Evolutionary conservation across 2,113 vertebrate genomes (phyloP).

Genomic region (Acanthisitta chloris): DNA sequence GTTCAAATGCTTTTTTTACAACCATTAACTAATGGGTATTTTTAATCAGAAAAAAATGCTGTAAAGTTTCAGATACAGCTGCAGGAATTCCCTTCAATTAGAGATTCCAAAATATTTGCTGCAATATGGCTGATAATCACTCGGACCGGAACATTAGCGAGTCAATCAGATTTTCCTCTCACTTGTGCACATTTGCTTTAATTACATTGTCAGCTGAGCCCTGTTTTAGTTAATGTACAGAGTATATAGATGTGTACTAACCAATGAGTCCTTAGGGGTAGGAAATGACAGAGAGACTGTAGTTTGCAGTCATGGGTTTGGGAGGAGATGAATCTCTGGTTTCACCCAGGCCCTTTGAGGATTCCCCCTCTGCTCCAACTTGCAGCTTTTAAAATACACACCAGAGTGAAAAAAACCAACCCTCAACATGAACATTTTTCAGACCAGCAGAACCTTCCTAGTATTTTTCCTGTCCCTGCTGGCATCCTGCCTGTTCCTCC

Average conservation of each 20-base stretch:
- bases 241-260: not conserved
- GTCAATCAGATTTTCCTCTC: not conserved
- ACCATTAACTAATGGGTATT: not conserved
- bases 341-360: not conserved
- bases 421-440: not conserved
- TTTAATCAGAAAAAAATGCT: not conserved
- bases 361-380: not conserved
- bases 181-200: not conserved
- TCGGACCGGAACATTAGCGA: not conserved
- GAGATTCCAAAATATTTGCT: not conserved
- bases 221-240: not conserved
- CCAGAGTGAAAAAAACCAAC: not conserved
- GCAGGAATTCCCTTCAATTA: slow-evolving; percentile 11
- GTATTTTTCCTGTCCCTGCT: not conserved
- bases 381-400: not conserved
- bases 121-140: not conserved
- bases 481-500: not conserved
- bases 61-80: not conserved
- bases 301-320: not conserved
- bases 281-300: not conserved
- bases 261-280: not conserved
- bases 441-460: not conserved
- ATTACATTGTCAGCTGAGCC: not conserved
- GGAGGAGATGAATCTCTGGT: not conserved
- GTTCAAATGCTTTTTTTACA: not conserved